These are phyloP conservation scores for Periparus ater DNA, from an alignment of 2,797 vertebrate genomes.

Conservation along the genomic window DNA sequence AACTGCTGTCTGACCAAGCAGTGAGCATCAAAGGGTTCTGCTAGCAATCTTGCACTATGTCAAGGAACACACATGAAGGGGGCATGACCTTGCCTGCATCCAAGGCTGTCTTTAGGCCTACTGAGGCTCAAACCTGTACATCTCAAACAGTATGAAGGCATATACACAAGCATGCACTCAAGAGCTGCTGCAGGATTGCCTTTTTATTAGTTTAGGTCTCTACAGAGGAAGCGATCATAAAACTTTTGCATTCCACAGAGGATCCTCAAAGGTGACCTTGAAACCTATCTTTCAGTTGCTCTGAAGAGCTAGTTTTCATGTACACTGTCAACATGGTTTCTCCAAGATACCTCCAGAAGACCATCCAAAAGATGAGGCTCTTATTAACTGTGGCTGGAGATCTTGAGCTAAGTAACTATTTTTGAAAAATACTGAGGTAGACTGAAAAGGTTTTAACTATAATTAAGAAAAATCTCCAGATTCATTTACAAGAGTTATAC, in stretches of 20 bases:
- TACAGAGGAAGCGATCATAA: background rate
- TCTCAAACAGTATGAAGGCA: background rate
- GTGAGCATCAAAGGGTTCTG: background rate
- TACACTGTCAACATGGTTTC: background rate
- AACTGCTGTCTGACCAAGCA: background rate
- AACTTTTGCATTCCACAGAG: background rate
- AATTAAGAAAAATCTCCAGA: background rate
- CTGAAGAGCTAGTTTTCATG: background rate
- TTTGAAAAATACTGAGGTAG: background rate
- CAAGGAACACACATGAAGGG: background rate
- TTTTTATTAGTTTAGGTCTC: background rate
- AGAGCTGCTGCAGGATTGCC: background rate
- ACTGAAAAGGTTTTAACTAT: background rate
- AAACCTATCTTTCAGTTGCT: background rate
- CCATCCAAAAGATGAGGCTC: background rate
- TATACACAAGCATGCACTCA: fast-evolving
- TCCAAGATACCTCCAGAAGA: background rate
- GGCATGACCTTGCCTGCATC: background rate
- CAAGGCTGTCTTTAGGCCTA: background rate
- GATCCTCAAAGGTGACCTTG: background rate
- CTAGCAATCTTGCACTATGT: background rate
- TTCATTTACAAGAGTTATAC: background rate
- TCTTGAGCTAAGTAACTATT: background rate
- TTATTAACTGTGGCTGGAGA: background rate
- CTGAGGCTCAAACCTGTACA: background rate